Conservation (phyloP, 92 coral and sea anemone species). For the Scolanthus callimorphus region DNA sequence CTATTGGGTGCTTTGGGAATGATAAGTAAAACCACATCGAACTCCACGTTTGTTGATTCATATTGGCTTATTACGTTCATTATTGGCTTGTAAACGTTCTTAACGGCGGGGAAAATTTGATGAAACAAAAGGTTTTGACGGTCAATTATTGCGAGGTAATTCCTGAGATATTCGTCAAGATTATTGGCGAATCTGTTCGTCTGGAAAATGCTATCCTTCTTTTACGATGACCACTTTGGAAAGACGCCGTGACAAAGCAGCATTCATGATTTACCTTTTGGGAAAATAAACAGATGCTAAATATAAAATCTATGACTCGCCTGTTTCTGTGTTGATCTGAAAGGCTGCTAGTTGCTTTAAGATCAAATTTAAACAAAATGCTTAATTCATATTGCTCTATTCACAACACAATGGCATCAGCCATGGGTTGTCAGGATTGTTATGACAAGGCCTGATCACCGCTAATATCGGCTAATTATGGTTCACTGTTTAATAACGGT, state of each 20-base stretch:
- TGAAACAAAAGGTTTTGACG: too few species aligned
- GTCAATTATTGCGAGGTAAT: too few species aligned
- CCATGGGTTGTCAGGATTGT: slow-evolving; percentile 12
- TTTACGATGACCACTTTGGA: too few species aligned
- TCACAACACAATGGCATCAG: slow-evolving; percentile 15
- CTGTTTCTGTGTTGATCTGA: neutral
- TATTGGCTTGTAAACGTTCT: too few species aligned
- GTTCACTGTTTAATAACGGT: slow-evolving; percentile 35
- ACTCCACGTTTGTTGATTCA: too few species aligned
- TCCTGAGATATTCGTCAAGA: too few species aligned
- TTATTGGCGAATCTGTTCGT: too few species aligned
- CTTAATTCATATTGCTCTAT: slow-evolving; percentile 10
- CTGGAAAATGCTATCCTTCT: too few species aligned
- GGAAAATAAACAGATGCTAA: neutral
- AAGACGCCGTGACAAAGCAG: neutral
- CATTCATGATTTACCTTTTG: neutral
- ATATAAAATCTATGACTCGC: neutral
- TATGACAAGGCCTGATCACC: slow-evolving; percentile 28
- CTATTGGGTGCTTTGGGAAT: too few species aligned
- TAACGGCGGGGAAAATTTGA: neutral
- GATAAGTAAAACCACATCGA: too few species aligned
- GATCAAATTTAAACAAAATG: slow-evolving; percentile 15
- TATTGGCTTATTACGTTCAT: too few species aligned
- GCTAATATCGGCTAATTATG: slow-evolving; percentile 34
- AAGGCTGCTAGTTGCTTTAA: neutral